Evolutionary conservation across 2,113 vertebrate species (phyloP).

Genomic region (Xyrauchen texanus): DNA sequence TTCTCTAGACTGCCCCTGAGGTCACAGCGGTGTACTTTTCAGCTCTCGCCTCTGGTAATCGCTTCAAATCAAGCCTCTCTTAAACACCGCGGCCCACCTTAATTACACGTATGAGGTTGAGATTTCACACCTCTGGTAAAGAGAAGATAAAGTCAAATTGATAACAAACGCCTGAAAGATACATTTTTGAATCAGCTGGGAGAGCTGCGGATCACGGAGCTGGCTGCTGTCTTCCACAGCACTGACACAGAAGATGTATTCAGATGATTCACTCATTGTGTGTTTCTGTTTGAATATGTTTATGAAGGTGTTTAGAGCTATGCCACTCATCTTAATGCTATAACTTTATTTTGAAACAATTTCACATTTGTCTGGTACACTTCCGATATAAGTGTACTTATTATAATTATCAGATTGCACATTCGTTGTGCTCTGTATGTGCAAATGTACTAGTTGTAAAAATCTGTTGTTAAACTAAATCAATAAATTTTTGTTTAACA

Average conservation of each 20-base stretch:
- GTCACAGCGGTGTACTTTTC: slow-evolving; percentile 52
- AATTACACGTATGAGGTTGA: slow-evolving; percentile 59
- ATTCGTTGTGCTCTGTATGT: slow-evolving; percentile 26
- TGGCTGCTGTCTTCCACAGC: slow-evolving; percentile 14
- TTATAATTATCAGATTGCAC: slow-evolving; percentile 49
- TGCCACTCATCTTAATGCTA: slow-evolving; percentile 35
- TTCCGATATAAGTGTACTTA: slow-evolving; percentile 27
- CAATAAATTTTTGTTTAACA: background rate
- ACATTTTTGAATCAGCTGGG: slow-evolving; percentile 45
- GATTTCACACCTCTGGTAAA: slow-evolving; percentile 56
- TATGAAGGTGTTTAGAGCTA: slow-evolving; percentile 6
- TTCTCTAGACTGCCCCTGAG: slow-evolving; percentile 48
- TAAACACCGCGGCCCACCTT: slow-evolving; percentile 53
- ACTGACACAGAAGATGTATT: slow-evolving; percentile 37
- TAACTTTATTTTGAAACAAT: slow-evolving; percentile 51
- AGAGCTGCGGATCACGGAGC: slow-evolving; percentile 9
- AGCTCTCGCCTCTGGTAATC: slow-evolving; percentile 53
- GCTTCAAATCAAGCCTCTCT: slow-evolving; percentile 52
- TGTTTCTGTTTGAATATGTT: slow-evolving; percentile 17
- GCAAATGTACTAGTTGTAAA: slow-evolving; percentile 49
- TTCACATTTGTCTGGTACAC: slow-evolving; percentile 29
- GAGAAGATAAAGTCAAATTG: slow-evolving; percentile 59
- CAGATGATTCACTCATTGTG: slow-evolving; percentile 34
- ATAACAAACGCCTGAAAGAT: slow-evolving; percentile 58
- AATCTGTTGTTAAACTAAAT: background rate